A percentile compares a stretch with the other conserved stretches of the same genome.
Evolutionary conservation across 1,140 invertebrate species (phyloP).

Genomic region (Calliphora vicina): DNA sequence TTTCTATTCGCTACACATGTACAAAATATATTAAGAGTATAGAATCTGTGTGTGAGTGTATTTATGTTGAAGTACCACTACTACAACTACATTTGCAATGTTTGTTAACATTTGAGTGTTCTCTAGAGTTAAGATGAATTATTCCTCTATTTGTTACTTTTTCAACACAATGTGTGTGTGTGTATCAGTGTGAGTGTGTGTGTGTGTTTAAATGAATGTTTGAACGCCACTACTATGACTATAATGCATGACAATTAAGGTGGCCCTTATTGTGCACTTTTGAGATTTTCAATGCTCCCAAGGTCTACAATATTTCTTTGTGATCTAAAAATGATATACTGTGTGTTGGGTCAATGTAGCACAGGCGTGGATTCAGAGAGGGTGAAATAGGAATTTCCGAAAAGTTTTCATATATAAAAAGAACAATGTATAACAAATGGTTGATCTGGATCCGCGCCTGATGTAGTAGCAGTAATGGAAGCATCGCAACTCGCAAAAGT

Average conservation of each 20-base stretch:
- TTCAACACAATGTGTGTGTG: not conserved
- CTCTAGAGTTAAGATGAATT: conserved; percentile 6
- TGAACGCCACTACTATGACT: not conserved
- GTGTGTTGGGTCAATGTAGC: too few species aligned
- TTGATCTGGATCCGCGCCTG: too few species aligned
- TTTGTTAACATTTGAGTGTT: conserved; percentile 6
- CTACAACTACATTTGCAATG: conserved; percentile 8
- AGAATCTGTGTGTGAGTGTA: not conserved
- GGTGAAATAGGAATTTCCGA: too few species aligned
- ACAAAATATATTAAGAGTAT: not conserved
- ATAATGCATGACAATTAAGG: not conserved
- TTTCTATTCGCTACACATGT: not conserved
- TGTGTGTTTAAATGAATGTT: not conserved
- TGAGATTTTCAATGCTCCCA: too few species aligned
- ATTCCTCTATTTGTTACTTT: not conserved
- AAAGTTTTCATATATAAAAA: too few species aligned
- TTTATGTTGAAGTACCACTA: not conserved
- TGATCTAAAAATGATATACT: too few species aligned
- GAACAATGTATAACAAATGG: too few species aligned
- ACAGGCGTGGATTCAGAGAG: too few species aligned
- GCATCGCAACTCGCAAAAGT: too few species aligned
- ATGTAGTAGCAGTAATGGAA: too few species aligned
- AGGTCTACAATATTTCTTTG: too few species aligned
- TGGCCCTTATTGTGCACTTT: not conserved
- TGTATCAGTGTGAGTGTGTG: not conserved